Conservation (phyloP, 2,113 vertebrate species). For the Syngnathus typhle region DNA sequence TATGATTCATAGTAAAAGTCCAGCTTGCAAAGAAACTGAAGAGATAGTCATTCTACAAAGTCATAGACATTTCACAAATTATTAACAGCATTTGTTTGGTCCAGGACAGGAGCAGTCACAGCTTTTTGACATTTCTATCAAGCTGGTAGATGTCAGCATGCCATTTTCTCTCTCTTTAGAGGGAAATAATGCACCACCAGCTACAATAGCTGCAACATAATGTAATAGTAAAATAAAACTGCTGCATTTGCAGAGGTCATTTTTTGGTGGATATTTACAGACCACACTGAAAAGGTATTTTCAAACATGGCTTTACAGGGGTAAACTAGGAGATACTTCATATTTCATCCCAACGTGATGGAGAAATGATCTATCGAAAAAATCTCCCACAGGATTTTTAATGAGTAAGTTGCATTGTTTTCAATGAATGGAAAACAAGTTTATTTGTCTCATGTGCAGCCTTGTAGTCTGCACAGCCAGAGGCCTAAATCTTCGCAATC, state of each 20-base stretch:
- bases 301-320: too few species aligned
- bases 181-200: background rate
- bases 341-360: background rate
- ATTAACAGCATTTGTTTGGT: background rate
- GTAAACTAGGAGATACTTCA: too few species aligned
- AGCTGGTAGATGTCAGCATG: background rate
- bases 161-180: background rate
- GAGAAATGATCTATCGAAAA: background rate
- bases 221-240: too few species aligned
- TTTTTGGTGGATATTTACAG: too few species aligned
- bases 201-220: too few species aligned
- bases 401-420: background rate
- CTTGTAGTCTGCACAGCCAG: conserved; percentile 29
- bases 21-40: background rate
- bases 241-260: too few species aligned
- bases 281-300: too few species aligned
- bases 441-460: conserved; percentile 20
- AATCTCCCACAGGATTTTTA: background rate
- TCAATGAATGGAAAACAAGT: conserved; percentile 9
- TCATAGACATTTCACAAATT: background rate
- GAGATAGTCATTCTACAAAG: background rate
- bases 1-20: background rate
- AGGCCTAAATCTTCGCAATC: conserved; percentile 28
- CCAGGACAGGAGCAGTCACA: background rate
- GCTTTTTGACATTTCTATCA: background rate